Evolutionary conservation across 2,113 vertebrate genomes (phyloP).

Genomic region (Ceratotherium simum): DNA sequence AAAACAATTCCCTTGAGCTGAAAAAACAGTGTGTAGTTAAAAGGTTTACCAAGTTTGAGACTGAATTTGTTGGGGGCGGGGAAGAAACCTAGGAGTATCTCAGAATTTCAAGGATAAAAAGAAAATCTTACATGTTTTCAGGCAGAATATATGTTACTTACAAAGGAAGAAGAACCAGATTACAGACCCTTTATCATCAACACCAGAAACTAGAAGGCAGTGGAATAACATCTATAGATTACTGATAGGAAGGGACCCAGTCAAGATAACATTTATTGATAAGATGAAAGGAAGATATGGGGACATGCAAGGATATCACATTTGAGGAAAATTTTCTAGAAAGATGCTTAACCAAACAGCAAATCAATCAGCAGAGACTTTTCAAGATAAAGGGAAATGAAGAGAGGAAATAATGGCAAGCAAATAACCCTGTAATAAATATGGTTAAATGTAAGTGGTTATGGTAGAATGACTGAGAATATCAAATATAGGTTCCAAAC

Average conservation of each 20-base stretch:
- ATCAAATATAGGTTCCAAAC: not conserved
- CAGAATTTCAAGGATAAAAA: not conserved
- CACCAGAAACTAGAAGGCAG: not conserved
- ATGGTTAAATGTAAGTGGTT: not conserved
- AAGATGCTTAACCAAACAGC: not conserved
- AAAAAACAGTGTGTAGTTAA: not conserved
- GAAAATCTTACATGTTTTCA: not conserved
- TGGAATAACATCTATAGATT: not conserved
- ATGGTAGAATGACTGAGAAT: not conserved
- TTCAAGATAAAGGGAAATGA: not conserved
- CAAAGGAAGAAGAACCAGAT: not conserved
- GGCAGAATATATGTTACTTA: not conserved
- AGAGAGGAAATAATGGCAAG: not conserved
- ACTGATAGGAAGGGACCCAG: not conserved
- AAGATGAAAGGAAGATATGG: not conserved
- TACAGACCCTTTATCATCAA: not conserved
- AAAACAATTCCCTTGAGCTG: not conserved
- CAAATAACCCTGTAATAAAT: not conserved
- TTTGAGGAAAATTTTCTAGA: not conserved
- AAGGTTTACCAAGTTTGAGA: not conserved
- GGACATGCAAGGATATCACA: not conserved
- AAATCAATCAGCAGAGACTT: not conserved
- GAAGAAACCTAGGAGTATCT: not conserved
- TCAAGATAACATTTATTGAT: not conserved
- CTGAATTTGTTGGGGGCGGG: not conserved